phyloP scores from a whole-genome alignment of 2,113 vertebrate genomes.

The Dromiciops gliroides region DNA sequence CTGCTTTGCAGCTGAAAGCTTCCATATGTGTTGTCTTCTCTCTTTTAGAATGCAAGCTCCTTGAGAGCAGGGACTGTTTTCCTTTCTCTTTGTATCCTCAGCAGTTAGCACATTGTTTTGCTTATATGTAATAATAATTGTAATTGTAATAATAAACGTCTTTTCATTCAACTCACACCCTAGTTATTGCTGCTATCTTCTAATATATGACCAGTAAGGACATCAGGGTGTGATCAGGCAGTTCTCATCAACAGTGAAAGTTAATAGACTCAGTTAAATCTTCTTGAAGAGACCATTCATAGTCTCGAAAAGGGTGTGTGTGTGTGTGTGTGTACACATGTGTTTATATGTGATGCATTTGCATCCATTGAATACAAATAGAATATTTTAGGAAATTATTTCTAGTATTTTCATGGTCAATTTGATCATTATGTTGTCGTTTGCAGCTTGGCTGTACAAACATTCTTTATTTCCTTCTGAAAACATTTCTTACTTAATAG shows the following conservation, averaged over 20 bases:
- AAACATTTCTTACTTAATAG: slow-evolving; percentile 69
- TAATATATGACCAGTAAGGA: neutral
- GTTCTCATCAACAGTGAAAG: neutral
- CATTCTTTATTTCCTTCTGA: slow-evolving; percentile 73
- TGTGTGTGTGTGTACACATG: neutral
- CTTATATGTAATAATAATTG: too few relatives aligned
- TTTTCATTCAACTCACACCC: neutral
- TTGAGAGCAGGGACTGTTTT: neutral
- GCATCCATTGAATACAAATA: slow-evolving; percentile 49
- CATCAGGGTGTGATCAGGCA: neutral
- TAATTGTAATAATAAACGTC: neutral
- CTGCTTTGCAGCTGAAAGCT: neutral
- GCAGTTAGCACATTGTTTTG: neutral
- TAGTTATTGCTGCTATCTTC: neutral
- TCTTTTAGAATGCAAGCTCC: neutral
- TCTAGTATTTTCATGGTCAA: slow-evolving; percentile 68
- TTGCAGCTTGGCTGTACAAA: slow-evolving; percentile 70
- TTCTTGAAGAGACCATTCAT: neutral
- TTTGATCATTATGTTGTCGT: slow-evolving; percentile 70
- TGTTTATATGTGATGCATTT: neutral
- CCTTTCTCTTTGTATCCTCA: neutral
- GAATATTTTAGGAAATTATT: slow-evolving; percentile 64
- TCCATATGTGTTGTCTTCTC: neutral
- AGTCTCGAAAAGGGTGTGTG: neutral
- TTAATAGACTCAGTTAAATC: neutral